Percentiles rank a stretch among this genome's conserved stretches.
phyloP scores from a whole-genome alignment of 2,113 vertebrate species.

The Seriola quinqueradiata region DNA sequence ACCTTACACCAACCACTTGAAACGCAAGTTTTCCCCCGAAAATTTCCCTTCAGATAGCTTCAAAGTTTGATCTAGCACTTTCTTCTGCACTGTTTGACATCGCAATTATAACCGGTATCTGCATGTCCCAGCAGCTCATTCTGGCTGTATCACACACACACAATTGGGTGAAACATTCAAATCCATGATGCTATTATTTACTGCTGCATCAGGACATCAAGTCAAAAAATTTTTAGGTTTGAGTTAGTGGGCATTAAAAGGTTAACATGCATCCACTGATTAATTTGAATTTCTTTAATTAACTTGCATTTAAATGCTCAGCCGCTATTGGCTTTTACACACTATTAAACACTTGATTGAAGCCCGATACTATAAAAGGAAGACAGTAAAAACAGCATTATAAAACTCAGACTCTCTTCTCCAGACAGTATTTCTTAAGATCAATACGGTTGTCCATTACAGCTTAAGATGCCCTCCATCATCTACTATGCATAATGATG shows the following conservation, averaged over 20 bases:
- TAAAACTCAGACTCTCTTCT: constrained; percentile 3
- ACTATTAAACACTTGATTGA: constrained; percentile 16
- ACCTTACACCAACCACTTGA: constrained; percentile 1
- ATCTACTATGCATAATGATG: neutral
- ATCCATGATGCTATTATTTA: neutral
- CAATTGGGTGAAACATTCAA: neutral
- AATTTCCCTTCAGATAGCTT: constrained; percentile 6
- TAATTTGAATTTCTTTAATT: constrained; percentile 6
- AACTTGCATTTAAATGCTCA: constrained; percentile 2
- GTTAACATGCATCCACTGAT: constrained; percentile 12
- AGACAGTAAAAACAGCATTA: neutral
- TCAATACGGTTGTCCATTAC: constrained; percentile 13
- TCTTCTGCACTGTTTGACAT: neutral
- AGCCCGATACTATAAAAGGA: neutral
- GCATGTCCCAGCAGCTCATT: neutral
- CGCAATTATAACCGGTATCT: neutral
- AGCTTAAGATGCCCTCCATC: neutral
- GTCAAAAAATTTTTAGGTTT: neutral
- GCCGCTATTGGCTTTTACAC: constrained; percentile 8
- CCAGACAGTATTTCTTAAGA: constrained; percentile 4
- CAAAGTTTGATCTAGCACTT: neutral
- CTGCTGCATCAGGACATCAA: neutral
- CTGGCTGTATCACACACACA: neutral
- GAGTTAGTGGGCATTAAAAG: neutral
- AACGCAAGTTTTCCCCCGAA: neutral